These are phyloP conservation scores for Melanotaenia parkinsoni DNA, from an alignment of 2,797 vertebrate genomes.

Conservation along the genomic window DNA sequence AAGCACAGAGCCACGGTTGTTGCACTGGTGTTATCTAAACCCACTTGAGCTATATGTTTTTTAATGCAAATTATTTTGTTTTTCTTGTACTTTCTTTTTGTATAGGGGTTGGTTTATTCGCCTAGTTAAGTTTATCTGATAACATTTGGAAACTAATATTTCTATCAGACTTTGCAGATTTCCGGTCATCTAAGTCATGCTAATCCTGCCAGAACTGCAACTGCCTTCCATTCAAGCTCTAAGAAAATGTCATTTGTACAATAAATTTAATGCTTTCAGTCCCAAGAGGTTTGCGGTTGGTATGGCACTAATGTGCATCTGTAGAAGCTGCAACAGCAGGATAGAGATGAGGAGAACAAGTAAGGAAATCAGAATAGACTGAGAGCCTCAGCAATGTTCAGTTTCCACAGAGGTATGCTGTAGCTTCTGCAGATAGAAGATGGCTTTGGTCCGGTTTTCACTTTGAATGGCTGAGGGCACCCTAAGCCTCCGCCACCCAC, in stretches of 20 bases:
- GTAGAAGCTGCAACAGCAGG: slow-evolving; percentile 33
- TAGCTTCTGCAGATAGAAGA: slow-evolving; percentile 41
- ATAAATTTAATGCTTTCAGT: neutral
- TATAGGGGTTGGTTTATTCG: neutral
- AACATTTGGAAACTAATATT: too few species aligned
- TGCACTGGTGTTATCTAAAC: slow-evolving; percentile 23
- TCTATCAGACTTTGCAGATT: neutral
- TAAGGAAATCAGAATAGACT: slow-evolving; percentile 47
- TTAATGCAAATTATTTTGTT: neutral
- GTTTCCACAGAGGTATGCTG: slow-evolving; percentile 49
- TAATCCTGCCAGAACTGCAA: neutral
- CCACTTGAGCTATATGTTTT: slow-evolving; percentile 32
- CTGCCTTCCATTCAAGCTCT: neutral
- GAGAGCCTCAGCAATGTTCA: slow-evolving; percentile 31
- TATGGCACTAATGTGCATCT: slow-evolving; percentile 25
- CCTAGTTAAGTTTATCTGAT: neutral
- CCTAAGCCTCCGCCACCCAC: slow-evolving; percentile 32
- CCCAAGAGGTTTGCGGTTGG: slow-evolving; percentile 3
- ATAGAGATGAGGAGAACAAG: slow-evolving; percentile 43
- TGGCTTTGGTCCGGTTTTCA: slow-evolving; percentile 41
- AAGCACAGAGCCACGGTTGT: slow-evolving; percentile 34
- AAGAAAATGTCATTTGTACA: neutral
- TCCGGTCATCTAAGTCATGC: neutral
- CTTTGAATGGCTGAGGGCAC: slow-evolving; percentile 45
- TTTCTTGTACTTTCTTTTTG: neutral